Conservation (phyloP, 2,113 vertebrate species). For the Collichthys lucidus region DNA sequence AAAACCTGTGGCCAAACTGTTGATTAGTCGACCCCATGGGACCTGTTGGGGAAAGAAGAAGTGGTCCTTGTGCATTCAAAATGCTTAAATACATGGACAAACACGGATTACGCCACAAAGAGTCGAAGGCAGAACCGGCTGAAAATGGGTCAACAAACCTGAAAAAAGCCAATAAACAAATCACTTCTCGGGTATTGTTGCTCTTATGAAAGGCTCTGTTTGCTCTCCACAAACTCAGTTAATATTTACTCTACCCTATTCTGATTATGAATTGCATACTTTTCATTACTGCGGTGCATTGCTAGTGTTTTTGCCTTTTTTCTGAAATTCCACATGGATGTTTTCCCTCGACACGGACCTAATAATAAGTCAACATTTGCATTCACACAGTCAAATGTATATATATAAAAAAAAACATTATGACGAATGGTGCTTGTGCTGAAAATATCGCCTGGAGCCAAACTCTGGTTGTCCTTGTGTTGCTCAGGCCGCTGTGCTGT, state of each 20-base stretch:
- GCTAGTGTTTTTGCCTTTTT: constrained; percentile 2
- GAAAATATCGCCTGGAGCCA: constrained; percentile 21
- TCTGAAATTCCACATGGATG: neutral
- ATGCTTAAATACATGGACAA: constrained; percentile 19
- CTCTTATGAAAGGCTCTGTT: neutral
- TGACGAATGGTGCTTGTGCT: neutral
- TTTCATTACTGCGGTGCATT: neutral
- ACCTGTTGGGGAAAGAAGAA: constrained; percentile 4
- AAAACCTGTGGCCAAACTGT: constrained; percentile 30
- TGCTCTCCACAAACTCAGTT: neutral
- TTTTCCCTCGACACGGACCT: neutral
- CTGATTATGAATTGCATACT: neutral
- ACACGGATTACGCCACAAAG: constrained; percentile 10
- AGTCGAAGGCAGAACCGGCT: neutral
- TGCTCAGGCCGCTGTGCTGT: constrained; percentile 13
- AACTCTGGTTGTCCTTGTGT: constrained; percentile 2
- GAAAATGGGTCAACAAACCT: constrained; percentile 10
- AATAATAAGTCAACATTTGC: constrained; percentile 23
- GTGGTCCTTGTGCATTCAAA: constrained; percentile 2
- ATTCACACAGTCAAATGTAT: constrained; percentile 28
- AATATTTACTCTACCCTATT: neutral
- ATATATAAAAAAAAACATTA: constrained; percentile 32
- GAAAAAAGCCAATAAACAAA: constrained; percentile 12
- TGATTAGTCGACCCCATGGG: constrained; percentile 32
- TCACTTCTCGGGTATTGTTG: neutral